Evolutionary conservation across 2,888 invertebrate species (phyloP), one percentile per base, ranked within the genome.

Genomic region (Sphecodes monilicornis): DNA sequence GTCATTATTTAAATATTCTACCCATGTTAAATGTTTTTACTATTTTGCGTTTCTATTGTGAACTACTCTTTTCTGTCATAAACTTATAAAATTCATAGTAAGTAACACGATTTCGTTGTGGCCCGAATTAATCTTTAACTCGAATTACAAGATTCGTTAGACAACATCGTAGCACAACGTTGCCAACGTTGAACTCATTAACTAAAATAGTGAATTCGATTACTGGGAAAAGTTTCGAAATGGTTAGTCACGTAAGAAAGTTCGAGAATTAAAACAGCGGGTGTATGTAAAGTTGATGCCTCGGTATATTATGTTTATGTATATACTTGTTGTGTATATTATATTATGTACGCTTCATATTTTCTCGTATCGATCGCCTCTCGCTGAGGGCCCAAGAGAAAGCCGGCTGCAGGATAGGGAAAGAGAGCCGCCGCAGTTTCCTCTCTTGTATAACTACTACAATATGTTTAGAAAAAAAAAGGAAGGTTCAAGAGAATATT

Each of bases 281-380:
- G 54, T 57, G 43, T 76, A 80, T 78, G 75, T 85, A 78, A 57
- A 78, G 26, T 72, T 57, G 64, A 73, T 29, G 69, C 68, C 11
- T 54, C 29, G 60, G 16, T n/a, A n/a, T 50, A 54, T 57, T 13
- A 26, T 26, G 32, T 32, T 32, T 16, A 36, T 29, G 16, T 54
- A 54, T 26, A 26, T 66, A 29, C 13, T 13, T 26, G 4, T 11
- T 13, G 13, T 57, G 57, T 18, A 57, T n/a, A 1, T 16, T 60
- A 26, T 32, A 70, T 70, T 80, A 72, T 71, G 3, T 70, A 41
- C n/a, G 41, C 26, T 64, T 77, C n/a, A 57, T 78, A 84, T 77
- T 76, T 79, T 75, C 77, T 72, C 71, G 76, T 80, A 88, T 88
- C 78, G 86, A 88, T 88, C 54, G 54, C n/a, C 76, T 60, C n/a